Evolutionary conservation across 2,113 vertebrate genomes (phyloP).

Genomic region (Campylorhamphus procurvoides): DNA sequence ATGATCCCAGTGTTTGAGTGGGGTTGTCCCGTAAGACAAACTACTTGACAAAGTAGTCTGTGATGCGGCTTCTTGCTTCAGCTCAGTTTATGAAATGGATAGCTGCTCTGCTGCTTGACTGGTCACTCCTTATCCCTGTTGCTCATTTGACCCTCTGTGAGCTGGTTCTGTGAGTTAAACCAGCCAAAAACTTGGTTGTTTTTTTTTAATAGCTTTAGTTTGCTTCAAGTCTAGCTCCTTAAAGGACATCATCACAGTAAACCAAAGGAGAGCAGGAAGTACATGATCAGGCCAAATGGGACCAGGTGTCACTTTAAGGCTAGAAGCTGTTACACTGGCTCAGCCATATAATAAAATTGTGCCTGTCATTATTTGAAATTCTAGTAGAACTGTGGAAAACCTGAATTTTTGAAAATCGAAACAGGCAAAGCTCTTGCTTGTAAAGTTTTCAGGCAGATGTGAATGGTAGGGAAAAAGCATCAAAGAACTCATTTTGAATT

Average conservation of each 20-base stretch:
- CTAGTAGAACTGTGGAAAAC: neutral
- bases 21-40: neutral
- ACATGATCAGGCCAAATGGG: neutral
- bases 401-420: neutral
- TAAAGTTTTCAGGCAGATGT: neutral
- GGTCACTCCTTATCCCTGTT: neutral
- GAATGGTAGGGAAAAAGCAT: neutral
- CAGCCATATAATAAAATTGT: neutral
- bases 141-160: neutral
- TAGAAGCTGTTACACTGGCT: neutral
- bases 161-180: neutral
- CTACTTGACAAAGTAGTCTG: neutral
- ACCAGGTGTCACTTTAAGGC: neutral
- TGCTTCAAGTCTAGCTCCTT: neutral
- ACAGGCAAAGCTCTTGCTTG: neutral
- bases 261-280: neutral
- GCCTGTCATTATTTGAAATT: neutral
- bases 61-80: neutral
- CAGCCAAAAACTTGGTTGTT: neutral
- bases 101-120: neutral
- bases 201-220: neutral
- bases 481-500: neutral
- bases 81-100: neutral
- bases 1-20: fast-evolving
- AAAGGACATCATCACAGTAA: neutral